Percentiles rank a stretch among this genome's conserved stretches.
Evolutionary conservation across 1,140 invertebrate genomes (phyloP).

Genomic region (Dysdera silvatica): DNA sequence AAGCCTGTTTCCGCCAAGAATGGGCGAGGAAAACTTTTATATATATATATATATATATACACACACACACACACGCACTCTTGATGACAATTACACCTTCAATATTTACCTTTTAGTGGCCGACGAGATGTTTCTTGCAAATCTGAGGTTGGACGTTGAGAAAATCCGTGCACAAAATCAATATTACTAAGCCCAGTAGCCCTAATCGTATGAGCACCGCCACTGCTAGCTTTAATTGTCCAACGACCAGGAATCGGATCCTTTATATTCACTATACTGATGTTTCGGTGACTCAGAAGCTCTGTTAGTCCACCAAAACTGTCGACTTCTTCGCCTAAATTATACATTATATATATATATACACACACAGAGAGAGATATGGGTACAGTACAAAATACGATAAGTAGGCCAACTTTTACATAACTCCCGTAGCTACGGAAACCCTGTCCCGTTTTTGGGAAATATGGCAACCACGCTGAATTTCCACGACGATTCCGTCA

Average conservation of each 20-base stretch:
- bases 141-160: constrained; percentile 48
- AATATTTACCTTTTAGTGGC: constrained; percentile 52
- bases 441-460: too few relatives aligned
- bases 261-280: constrained; percentile 54
- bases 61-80: too few relatives aligned
- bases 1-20: too few relatives aligned
- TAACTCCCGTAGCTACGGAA: too few relatives aligned
- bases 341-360: too few relatives aligned
- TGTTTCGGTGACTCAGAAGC: constrained; percentile 55
- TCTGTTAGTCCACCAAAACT: constrained; percentile 47
- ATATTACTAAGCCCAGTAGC: constrained; percentile 58
- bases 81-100: background rate
- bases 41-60: too few relatives aligned
- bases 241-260: constrained; percentile 56
- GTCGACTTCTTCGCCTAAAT: constrained; percentile 41
- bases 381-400: background rate
- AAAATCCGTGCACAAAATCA: constrained; percentile 61
- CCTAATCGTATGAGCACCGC: constrained; percentile 55
- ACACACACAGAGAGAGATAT: background rate
- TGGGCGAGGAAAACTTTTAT: too few relatives aligned
- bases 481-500: too few relatives aligned
- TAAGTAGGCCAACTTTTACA: too few relatives aligned
- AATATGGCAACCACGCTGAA: too few relatives aligned
- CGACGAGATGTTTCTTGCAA: constrained; percentile 52
- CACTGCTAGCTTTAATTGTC: constrained; percentile 54